Evolutionary conservation across 2,113 vertebrate species (phyloP), one percentile per base, ranked within the genome.

Genomic region (Stomatorhinus ivindoensis): DNA sequence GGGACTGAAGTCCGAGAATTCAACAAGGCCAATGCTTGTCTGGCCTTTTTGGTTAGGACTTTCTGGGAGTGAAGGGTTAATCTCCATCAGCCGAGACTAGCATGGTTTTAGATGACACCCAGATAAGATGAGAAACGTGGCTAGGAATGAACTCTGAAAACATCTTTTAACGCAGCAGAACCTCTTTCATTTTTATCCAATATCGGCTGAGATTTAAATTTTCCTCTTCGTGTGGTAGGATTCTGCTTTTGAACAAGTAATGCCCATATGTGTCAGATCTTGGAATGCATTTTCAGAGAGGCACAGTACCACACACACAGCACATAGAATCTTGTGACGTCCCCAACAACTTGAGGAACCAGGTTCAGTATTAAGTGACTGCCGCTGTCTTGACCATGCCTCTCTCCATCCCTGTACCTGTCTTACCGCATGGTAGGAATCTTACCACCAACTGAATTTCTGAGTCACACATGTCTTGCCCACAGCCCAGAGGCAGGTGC

Each of bases 21-120:
- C 51, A 24, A 19, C n/a, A 47, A 10, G 8, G 39, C 5, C 1
- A n/a, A 6, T 9, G 82, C n/a, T 87, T 55, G 35, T 42, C 85
- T 31, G 31, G 85, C 21, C 27, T 86, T 35, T 51, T 15, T 11
- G 24, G 27, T 86, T 31, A 21, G 27, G 50, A 27, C 83, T 31
- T 85, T 82, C 80, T 50, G 76, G 42, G 47, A 82, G 48, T 5
- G 76, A 89, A 55, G 76, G 73, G 69, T 82, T 76, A 83, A 27
- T 48, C 48, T 35, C n/a, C 46, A 1, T 35, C 85, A 19, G 84
- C 84, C 47, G 47, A 3, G 27, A n/a, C 85, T 24, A 50, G 83
- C 48, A 3, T 7, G 48, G 24, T 1, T 87, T 87, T 87, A 39
- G 27, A 87, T 87, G 50, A 42, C 50, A 87, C 85, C 35, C 47